A percentile compares a stretch with the other conserved stretches of the same genome.
phyloP scores from a whole-genome alignment of 2,888 invertebrate genomes.

The Perdita meconis region DNA sequence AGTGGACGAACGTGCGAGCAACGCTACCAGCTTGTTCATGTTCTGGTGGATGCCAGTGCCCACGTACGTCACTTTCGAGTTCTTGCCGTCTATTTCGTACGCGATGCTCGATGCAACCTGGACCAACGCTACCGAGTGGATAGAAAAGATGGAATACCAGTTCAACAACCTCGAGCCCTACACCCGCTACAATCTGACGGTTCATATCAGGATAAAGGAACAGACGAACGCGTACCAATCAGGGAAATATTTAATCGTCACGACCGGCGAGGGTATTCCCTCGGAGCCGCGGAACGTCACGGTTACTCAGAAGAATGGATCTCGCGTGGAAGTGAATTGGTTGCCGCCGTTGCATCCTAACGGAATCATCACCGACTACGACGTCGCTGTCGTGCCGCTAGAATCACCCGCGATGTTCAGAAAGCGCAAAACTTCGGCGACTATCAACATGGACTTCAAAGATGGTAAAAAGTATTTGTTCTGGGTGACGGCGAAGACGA shows the following conservation, averaged over 20 bases:
- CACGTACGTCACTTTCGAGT: slow-evolving; percentile 85
- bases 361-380: slow-evolving; percentile 88
- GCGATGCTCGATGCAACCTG: slow-evolving; percentile 85
- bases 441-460: slow-evolving; percentile 86
- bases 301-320: slow-evolving; percentile 88
- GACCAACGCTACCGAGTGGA: slow-evolving; percentile 87
- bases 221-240: slow-evolving; percentile 87
- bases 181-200: slow-evolving; percentile 92
- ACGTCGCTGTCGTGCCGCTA: slow-evolving; percentile 88
- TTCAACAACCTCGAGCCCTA: slow-evolving; percentile 89
- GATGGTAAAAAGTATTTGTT: slow-evolving; percentile 88
- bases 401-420: slow-evolving; percentile 85
- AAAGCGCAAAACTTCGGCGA: slow-evolving; percentile 84
- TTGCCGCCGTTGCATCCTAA: slow-evolving; percentile 87
- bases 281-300: slow-evolving; percentile 89
- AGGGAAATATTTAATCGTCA: slow-evolving; percentile 86
- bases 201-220: slow-evolving; percentile 88
- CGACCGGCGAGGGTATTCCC: slow-evolving; percentile 90
- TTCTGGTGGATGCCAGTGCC: slow-evolving; percentile 87
- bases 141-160: slow-evolving; percentile 86
- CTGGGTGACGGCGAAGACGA: slow-evolving; percentile 90
- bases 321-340: slow-evolving; percentile 89
- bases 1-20: slow-evolving; percentile 88
- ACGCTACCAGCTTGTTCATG: slow-evolving; percentile 87
- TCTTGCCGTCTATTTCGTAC: slow-evolving; percentile 89